These are phyloP conservation scores for Xerus rutilus DNA, from an alignment of 2,797 vertebrate genomes.

Conservation along the genomic window DNA sequence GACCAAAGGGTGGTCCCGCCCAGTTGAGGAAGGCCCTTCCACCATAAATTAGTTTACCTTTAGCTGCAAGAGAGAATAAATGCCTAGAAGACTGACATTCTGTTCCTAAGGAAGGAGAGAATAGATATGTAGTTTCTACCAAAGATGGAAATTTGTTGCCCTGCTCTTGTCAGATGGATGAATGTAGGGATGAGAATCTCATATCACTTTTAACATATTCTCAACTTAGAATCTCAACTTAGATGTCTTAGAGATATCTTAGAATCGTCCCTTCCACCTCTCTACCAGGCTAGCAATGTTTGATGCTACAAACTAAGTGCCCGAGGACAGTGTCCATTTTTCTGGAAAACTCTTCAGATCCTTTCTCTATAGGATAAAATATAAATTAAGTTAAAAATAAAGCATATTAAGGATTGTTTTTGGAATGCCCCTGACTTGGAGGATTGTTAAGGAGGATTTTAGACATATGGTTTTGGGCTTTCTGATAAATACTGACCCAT, in stretches of 20 bases:
- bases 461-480: not conserved
- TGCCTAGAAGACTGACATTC: not conserved
- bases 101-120: not conserved
- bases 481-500: conserved; percentile 10
- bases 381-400: conserved; percentile 19
- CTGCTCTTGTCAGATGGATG: not conserved
- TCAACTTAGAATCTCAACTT: not conserved
- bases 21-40: not conserved
- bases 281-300: not conserved
- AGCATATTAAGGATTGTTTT: not conserved
- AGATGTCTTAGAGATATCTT: not conserved
- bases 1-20: not conserved
- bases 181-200: not conserved
- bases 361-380: not conserved
- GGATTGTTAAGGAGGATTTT: not conserved
- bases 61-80: not conserved
- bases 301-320: not conserved
- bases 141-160: not conserved
- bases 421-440: not conserved
- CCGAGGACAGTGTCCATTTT: not conserved
- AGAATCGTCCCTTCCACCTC: not conserved
- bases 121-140: not conserved
- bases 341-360: not conserved
- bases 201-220: not conserved
- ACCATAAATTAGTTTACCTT: not conserved